Percentiles rank a stretch among this genome's conserved stretches.
These are phyloP conservation scores for Procambarus clarkii DNA, from an alignment of 1,140 invertebrate genomes.

Conservation along the genomic window DNA sequence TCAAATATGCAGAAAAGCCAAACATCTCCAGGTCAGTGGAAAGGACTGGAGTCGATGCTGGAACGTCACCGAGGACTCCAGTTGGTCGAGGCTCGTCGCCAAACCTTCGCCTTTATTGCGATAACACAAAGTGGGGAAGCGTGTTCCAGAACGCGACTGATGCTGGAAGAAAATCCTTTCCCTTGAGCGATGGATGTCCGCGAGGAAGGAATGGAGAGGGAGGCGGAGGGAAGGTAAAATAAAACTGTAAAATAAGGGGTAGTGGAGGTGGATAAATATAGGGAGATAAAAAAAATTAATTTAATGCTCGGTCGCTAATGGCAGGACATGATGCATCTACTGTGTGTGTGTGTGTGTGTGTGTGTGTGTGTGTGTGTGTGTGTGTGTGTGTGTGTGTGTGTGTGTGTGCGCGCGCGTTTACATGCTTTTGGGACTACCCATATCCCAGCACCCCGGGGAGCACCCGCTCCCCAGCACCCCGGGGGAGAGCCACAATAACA, in stretches of 20 bases:
- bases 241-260: not conserved
- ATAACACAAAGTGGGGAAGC: conserved; percentile 9
- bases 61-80: not conserved
- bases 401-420: not conserved
- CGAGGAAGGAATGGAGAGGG: conserved; percentile 3
- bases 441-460: too few relatives aligned
- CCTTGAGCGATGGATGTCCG: not conserved
- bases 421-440: too few relatives aligned
- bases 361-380: too few relatives aligned
- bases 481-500: too few relatives aligned
- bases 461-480: too few relatives aligned
- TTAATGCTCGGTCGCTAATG: too few relatives aligned
- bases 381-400: too few relatives aligned
- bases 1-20: not conserved
- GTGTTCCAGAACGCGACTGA: not conserved
- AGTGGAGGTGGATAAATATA: not conserved
- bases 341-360: too few relatives aligned
- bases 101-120: not conserved
- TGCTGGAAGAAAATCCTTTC: not conserved
- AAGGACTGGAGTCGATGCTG: not conserved
- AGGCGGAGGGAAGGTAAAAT: not conserved
- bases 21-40: conserved; percentile 2
- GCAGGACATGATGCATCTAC: too few relatives aligned
- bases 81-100: not conserved
- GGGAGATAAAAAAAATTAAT: not conserved